phyloP scores from a whole-genome alignment of 2,113 vertebrate genomes.

The Megaceryle torquata region DNA sequence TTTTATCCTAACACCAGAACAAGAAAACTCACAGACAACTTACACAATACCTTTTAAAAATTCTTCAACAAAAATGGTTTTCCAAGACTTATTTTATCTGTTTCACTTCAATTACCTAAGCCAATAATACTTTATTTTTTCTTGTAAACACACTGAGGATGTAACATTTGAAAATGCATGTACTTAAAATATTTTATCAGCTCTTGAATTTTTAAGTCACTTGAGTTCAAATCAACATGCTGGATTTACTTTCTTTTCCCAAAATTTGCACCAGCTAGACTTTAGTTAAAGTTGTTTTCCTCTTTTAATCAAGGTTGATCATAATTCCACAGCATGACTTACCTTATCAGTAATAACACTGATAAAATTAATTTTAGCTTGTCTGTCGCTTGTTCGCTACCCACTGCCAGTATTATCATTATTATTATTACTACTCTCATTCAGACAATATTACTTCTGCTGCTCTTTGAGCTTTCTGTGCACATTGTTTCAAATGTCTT shows the following conservation, averaged over 20 bases:
- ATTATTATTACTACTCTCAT: not conserved
- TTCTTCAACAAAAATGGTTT: not conserved
- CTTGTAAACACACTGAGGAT: not conserved
- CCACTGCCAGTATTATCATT: not conserved
- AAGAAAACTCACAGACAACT: not conserved
- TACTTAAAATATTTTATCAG: not conserved
- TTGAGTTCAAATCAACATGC: not conserved
- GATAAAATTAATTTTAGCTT: not conserved
- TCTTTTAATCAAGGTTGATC: not conserved
- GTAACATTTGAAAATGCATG: not conserved
- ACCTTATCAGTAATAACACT: not conserved
- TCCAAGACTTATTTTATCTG: not conserved
- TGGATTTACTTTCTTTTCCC: not conserved
- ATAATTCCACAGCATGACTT: not conserved
- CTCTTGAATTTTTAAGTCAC: not conserved
- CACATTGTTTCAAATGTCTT: not conserved
- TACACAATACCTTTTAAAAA: not conserved
- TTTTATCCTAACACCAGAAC: not conserved
- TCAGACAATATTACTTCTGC: not conserved
- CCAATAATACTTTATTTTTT: not conserved
- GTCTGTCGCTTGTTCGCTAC: not conserved
- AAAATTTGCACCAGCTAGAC: not conserved
- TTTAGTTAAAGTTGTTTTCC: not conserved
- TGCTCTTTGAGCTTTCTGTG: not conserved
- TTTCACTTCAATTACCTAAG: not conserved